Conservation (phyloP, 2,113 vertebrate genomes). For the Nothoprocta perdicaria region DNA sequence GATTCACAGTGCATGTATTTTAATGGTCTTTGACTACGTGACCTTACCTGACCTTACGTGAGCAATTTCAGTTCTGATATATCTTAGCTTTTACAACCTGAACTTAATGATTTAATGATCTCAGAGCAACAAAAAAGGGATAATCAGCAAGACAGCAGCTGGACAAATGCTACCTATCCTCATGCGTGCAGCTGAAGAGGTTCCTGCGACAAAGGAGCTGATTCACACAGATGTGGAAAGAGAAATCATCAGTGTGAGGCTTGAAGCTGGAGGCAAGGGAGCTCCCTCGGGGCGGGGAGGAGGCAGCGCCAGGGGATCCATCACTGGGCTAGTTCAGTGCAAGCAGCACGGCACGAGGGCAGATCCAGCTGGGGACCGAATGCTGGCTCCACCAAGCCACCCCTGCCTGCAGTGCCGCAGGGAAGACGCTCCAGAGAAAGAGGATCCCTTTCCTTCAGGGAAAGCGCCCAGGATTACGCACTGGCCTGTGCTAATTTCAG, state of each 20-base stretch:
- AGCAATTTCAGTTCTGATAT: background rate
- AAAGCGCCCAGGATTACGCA: background rate
- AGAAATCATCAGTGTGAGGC: background rate
- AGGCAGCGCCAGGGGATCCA: background rate
- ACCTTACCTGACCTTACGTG: background rate
- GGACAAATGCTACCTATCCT: background rate
- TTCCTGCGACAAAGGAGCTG: background rate
- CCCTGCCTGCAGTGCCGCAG: background rate
- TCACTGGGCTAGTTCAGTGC: background rate
- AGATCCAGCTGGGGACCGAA: background rate
- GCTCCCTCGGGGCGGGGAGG: background rate
- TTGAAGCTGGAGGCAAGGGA: background rate
- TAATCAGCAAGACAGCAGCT: background rate
- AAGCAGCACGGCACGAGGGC: background rate
- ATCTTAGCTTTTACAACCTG: background rate
- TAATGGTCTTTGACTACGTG: background rate
- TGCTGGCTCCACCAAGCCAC: background rate
- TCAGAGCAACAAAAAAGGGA: background rate
- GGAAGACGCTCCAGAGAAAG: background rate
- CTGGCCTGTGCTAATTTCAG: background rate
- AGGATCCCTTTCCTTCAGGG: background rate
- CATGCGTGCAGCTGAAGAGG: background rate
- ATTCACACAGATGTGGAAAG: background rate
- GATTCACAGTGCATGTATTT: background rate
- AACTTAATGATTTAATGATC: background rate